Evolutionary conservation across 1,140 invertebrate genomes (phyloP), one percentile per base, ranked within the genome.

Genomic region (Caerostris darwini): DNA sequence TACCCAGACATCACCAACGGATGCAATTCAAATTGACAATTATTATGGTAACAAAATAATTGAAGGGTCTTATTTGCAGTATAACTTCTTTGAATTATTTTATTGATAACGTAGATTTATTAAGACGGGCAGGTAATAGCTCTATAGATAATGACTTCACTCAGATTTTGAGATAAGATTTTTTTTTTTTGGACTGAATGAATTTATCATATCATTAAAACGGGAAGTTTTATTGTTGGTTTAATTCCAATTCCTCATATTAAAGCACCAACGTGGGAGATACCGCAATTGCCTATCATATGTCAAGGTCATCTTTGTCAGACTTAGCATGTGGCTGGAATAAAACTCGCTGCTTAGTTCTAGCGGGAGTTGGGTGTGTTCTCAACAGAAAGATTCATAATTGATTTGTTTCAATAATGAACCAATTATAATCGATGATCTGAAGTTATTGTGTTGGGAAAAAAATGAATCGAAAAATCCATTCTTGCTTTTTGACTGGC

Each of bases 361-460:
- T 77, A 50, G 34, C 4, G 8, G 71, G 3, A 77, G 8, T 50
- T 77, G 71, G 71, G 50, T 77, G 71, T 77, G 71, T 77, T 77
- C 71, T 7, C 34, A 77, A 4, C 14, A 50, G 34, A 77, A 77
- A 77, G 7, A 53, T 14, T 69, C 34, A 77, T 77, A 77, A 77
- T 53, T 77, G 10, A 77, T 77, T 77, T 77, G 50, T 77, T 77
- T 77, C 71, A 77, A 77, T 53, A 77, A 77, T 77, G 34, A 77
- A 34, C 71, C 69, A 77, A 53, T 77, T 77, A 77, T 77, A 77
- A 77, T 5, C 53, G 71, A 77, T 77, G 71, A 53, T 77, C 4
- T 50, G 50, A 4, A 77, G 10, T 77, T 77, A 12, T 53, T 77
- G 50, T 12, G 14, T 34, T 5, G 8, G 34, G 71, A 53, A 34